Evolutionary conservation across 2,113 vertebrate genomes (phyloP).

Genomic region (Anarrhichthys ocellatus): DNA sequence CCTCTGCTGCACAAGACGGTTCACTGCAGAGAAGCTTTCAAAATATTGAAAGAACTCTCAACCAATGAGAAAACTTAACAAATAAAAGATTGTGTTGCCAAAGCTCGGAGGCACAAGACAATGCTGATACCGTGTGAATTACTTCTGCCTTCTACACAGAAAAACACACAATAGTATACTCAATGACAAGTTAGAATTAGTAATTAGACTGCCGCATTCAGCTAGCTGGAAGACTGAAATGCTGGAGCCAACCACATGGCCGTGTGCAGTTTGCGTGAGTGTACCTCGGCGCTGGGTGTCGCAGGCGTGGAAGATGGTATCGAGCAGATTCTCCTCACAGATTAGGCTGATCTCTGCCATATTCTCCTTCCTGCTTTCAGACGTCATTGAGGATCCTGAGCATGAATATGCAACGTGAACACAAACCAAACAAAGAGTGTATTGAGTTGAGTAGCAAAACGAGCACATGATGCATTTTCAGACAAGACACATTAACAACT

Average conservation of each 20-base stretch:
- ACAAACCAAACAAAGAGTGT: slow-evolving; percentile 20
- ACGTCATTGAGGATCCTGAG: slow-evolving; percentile 52
- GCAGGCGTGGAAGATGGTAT: slow-evolving; percentile 88
- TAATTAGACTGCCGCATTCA: background rate
- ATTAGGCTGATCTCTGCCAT: slow-evolving; percentile 80
- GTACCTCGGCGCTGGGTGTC: slow-evolving; percentile 88
- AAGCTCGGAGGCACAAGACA: slow-evolving; percentile 4
- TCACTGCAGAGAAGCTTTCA: background rate
- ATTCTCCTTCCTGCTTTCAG: slow-evolving; percentile 72
- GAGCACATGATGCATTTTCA: slow-evolving; percentile 61
- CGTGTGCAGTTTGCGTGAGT: background rate
- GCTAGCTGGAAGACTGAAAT: background rate
- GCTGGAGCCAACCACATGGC: background rate
- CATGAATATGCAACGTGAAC: slow-evolving; percentile 7
- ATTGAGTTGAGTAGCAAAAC: background rate
- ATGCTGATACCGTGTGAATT: background rate
- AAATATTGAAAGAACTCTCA: background rate
- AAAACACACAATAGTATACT: background rate
- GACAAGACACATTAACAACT: slow-evolving; percentile 29
- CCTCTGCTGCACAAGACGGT: background rate
- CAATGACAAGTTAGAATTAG: background rate
- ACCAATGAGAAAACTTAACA: background rate
- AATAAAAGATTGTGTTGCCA: background rate
- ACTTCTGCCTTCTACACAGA: background rate
- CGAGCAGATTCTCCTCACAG: slow-evolving; percentile 89